Base-by-base conservation (phyloP, 2,113 vertebrate genomes). In the Paraplagusia blochii region DNA sequence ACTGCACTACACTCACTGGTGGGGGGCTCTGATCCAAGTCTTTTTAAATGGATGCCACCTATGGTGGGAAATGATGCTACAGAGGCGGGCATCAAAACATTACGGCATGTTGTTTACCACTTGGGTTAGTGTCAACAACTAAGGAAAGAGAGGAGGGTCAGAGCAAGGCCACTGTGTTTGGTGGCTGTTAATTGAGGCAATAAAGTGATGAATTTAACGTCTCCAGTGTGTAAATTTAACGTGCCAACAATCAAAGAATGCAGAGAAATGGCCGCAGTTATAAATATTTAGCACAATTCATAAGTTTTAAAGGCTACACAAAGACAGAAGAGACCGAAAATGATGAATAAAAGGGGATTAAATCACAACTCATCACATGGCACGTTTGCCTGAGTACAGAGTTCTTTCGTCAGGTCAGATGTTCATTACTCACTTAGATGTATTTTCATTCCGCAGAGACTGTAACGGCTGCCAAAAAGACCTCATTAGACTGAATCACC, bases 21-120 rank as follows among this genome's bases (percentile, higher is more conserved):
- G 76, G 68, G 22, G 72, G 73, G 72, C 29, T 68, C 74, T 80
- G 68, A 80, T 66, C 61, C 71, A 65, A 72, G 70, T 72, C 80
- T 64, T 72, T 69, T 55, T 67, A 79, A 63, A 85, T 44, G 64
- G 69, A 53, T 73, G 65, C 80, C 80, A 80, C 74, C 78, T 68
- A 59, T 74, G 69, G 67, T 44, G 74, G 63, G 13, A 66, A 77
- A 61, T 18, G 77, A 75, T 72, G 77, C 75, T 62, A 47, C 63
- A 79, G 76, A 71, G 62, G 44, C 74, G 78, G 70, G 78, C 53
- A 38, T 64, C 71, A 65, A 60, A 63, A 77, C 77, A 65, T 44
- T 58, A 66, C 59, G 63, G 65, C 69, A 80, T 68, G 58, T 64
- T 72, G 74, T 84, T 80, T 82, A 75, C 74, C 77, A 79, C 77